These are phyloP conservation scores for Araneus ventricosus DNA, from an alignment of 1,140 invertebrate genomes.

Conservation along the genomic window DNA sequence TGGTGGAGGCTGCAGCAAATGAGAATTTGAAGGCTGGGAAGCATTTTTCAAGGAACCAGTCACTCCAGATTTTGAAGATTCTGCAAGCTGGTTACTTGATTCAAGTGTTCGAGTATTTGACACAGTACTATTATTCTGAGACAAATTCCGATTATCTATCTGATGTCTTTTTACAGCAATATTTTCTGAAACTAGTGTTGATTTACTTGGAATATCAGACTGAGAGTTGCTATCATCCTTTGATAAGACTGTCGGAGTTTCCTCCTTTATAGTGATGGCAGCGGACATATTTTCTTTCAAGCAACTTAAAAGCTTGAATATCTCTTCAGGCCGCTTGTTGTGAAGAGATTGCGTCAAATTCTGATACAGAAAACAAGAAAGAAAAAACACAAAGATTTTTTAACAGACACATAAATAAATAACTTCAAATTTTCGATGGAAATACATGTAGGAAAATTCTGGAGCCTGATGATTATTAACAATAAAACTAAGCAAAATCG, in stretches of 20 bases:
- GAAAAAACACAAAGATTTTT: not conserved
- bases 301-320: not conserved
- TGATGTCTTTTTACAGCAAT: too few relatives aligned
- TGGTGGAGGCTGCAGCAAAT: not conserved
- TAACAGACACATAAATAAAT: not conserved
- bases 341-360: not conserved
- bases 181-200: too few relatives aligned
- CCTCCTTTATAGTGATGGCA: not conserved
- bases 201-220: not conserved
- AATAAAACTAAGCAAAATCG: too few relatives aligned
- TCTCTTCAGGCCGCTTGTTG: not conserved
- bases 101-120: not conserved
- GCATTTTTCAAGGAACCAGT: not conserved
- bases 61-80: not conserved
- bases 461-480: too few relatives aligned
- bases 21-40: not conserved
- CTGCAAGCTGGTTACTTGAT: not conserved
- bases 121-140: too few relatives aligned
- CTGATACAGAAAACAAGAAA: not conserved
- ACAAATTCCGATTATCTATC: too few relatives aligned
- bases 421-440: too few relatives aligned
- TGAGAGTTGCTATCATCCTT: not conserved
- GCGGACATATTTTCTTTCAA: not conserved
- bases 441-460: too few relatives aligned
- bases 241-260: not conserved